Conservation (phyloP, 2,797 vertebrate species). For the Apogon hyalosoma region DNA sequence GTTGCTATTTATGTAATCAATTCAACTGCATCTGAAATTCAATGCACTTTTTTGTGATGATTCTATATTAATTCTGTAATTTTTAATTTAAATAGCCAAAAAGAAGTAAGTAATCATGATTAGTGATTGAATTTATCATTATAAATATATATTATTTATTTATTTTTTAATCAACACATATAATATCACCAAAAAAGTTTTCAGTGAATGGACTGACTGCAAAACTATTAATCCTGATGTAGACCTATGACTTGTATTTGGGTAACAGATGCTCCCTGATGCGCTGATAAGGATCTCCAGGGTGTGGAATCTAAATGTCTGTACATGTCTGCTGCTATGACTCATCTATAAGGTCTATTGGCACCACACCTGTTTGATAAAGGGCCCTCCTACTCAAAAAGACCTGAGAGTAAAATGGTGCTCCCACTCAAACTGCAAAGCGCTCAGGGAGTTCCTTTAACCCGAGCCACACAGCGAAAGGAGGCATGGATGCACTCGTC, state of each 20-base stretch:
- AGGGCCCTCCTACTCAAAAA: slow-evolving; percentile 76
- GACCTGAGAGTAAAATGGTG: slow-evolving; percentile 69
- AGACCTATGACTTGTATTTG: slow-evolving; percentile 25
- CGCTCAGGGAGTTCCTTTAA: slow-evolving; percentile 70
- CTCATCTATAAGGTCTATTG: slow-evolving; percentile 80
- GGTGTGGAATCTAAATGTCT: slow-evolving; percentile 74
- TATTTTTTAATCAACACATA: neutral
- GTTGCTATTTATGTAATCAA: too few relatives aligned
- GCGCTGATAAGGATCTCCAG: slow-evolving; percentile 68
- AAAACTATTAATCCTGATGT: slow-evolving; percentile 11
- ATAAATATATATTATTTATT: neutral
- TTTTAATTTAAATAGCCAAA: too few relatives aligned
- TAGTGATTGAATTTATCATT: neutral
- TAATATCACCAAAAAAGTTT: slow-evolving; percentile 14
- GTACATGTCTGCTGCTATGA: slow-evolving; percentile 77
- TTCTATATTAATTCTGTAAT: too few relatives aligned
- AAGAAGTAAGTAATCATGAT: too few relatives aligned
- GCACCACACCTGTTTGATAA: slow-evolving; percentile 78
- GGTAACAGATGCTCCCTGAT: slow-evolving; percentile 22
- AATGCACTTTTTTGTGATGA: too few relatives aligned
- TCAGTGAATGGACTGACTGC: neutral
- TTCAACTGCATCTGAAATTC: too few relatives aligned
- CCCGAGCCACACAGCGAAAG: slow-evolving; percentile 42
- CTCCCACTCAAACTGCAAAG: slow-evolving; percentile 72
- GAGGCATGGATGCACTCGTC: slow-evolving; percentile 30